Conservation (phyloP, 2,888 invertebrate species). For the Stomorhina lunata region DNA sequence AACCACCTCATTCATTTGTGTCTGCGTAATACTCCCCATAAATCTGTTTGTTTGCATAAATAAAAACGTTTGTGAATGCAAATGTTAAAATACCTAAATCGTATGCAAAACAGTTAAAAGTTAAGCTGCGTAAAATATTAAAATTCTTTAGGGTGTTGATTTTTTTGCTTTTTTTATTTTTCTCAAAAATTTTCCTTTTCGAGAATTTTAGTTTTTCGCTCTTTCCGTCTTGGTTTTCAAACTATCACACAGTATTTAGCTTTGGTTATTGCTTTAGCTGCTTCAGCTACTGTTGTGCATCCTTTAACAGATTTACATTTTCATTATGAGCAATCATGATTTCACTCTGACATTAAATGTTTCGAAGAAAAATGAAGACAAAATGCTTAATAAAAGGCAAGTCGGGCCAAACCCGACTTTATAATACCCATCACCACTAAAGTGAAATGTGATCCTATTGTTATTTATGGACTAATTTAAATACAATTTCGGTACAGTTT, state of each 20-base stretch:
- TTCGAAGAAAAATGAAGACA: neutral
- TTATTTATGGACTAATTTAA: too few species aligned
- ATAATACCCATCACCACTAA: too few species aligned
- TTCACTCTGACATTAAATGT: constrained; percentile 1
- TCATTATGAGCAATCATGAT: constrained; percentile 5
- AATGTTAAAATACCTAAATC: neutral
- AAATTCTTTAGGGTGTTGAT: constrained; percentile 13
- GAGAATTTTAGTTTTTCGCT: neutral
- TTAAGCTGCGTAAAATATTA: constrained; percentile 38
- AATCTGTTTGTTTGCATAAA: too few species aligned
- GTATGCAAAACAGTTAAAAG: neutral
- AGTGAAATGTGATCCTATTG: neutral
- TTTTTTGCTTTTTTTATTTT: neutral
- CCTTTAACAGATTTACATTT: constrained; percentile 5
- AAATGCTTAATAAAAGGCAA: neutral
- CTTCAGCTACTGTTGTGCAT: neutral
- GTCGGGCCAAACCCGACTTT: too few species aligned
- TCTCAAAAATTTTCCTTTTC: neutral
- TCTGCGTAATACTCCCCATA: too few species aligned
- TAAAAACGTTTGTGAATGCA: neutral
- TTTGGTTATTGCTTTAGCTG: too few species aligned
- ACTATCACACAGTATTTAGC: neutral
- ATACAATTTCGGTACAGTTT: too few species aligned
- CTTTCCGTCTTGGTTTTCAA: neutral
- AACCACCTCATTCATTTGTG: too few species aligned